Base-by-base conservation (phyloP, 2,113 vertebrate genomes). In the Aspidoscelis tigris region DNA sequence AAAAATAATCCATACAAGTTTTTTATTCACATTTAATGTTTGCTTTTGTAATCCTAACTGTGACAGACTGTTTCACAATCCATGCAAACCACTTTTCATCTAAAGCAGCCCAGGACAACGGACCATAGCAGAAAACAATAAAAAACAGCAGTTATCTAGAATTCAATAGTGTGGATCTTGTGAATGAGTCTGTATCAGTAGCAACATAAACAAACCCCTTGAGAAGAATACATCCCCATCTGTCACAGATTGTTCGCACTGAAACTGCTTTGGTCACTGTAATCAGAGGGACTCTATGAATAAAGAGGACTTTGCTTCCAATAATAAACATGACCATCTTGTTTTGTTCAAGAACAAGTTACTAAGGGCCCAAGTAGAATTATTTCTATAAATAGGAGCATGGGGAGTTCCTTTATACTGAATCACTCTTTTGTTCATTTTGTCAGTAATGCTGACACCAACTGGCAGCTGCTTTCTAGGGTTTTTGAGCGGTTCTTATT, bases 291-390 rank as follows among this genome's bases (percentile, higher is more conserved):
- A 16, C 33, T 43, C 82, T 61, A 24, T n/a, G 65, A 71, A 78
- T 43, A 78, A 84, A 72, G 61, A 78, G 53, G 24, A 72, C 47
- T 47, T n/a, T 64, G 76, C 41, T 72, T 84, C 82, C 74, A 70
- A 70, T 84, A 70, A 77, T 84, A 84, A 39, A 41, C 33, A 70
- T 84, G 82, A 58, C 73, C 55, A 14, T 77, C 47, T 55, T 53
- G 1, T 53, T 26, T 53, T 39, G 12, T 21, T 76, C 22, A 64
- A 76, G 47, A 76, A 69, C 26, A 76, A 69, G 39, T 58, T 43
- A 70, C 68, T 43, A n/a, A 50, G 76, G 68, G 5, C 14, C 47
- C 47, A 44, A 50, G 39, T 8, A 26, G 71, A 22, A 47, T 74
- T 82, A n/a, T 24, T 20, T 61, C 24, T 44, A 20, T 22, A 20